These are phyloP conservation scores for Toxotes lorentzi DNA, from an alignment of 2,797 vertebrate genomes.

Conservation along the genomic window DNA sequence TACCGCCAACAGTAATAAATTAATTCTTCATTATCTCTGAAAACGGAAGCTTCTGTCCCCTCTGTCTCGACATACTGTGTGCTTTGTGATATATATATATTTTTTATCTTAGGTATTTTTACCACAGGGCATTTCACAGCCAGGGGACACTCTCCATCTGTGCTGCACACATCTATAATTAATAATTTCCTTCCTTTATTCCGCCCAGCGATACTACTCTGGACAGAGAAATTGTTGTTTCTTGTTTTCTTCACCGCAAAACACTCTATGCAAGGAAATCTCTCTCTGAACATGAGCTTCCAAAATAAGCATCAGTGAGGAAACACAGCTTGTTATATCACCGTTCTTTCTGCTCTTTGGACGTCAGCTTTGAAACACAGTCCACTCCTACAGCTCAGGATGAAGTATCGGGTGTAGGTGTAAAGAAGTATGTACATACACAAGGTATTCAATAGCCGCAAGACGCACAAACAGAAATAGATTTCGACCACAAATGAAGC, in stretches of 20 bases:
- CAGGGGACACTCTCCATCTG: slow-evolving; percentile 67
- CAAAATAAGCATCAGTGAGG: slow-evolving; percentile 27
- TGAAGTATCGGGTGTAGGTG: slow-evolving; percentile 42
- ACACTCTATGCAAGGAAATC: slow-evolving; percentile 30
- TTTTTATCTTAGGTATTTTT: slow-evolving; percentile 52
- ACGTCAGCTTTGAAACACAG: slow-evolving; percentile 15
- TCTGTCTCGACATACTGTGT: background rate
- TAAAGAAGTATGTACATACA: slow-evolving; percentile 22
- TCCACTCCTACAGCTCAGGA: slow-evolving; percentile 38
- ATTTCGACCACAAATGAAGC: background rate
- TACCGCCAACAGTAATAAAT: slow-evolving; percentile 62
- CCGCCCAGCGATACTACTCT: slow-evolving; percentile 41
- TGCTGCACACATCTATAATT: slow-evolving; percentile 71
- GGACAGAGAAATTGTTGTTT: slow-evolving; percentile 16
- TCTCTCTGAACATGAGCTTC: slow-evolving; percentile 28
- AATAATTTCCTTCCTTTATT: slow-evolving; percentile 62
- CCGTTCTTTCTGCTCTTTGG: background rate
- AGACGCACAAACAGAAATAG: background rate
- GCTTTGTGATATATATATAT: slow-evolving; percentile 33
- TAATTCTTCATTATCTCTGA: slow-evolving; percentile 41
- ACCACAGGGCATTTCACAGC: slow-evolving; percentile 54
- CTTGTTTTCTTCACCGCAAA: slow-evolving; percentile 23
- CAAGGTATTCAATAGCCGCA: slow-evolving; percentile 8
- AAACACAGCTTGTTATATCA: slow-evolving; percentile 47
- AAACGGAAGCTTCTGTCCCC: slow-evolving; percentile 41